A percentile compares a stretch with the other conserved stretches of the same genome.
Evolutionary conservation across 1,140 invertebrate species (phyloP).

Genomic region (Calliphora vicina): DNA sequence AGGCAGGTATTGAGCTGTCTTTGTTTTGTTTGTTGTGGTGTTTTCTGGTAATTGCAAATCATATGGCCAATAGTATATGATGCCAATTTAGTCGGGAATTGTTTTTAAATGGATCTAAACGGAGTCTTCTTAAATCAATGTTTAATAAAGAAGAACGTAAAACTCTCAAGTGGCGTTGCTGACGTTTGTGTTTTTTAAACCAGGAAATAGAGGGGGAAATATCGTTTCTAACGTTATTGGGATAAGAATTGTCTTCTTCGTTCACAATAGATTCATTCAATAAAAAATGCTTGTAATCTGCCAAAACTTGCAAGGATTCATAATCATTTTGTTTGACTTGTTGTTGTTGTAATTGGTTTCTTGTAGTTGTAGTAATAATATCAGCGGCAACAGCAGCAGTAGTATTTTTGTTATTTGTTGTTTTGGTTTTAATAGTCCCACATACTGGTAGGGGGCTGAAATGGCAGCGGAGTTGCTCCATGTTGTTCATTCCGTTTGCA

Average conservation of each 20-base stretch:
- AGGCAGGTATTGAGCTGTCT: not conserved
- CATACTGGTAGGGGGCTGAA: slow-evolving; percentile 1
- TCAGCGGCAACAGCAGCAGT: not conserved
- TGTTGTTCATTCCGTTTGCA: slow-evolving; percentile 26
- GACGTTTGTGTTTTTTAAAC: not conserved
- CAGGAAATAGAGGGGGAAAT: not conserved
- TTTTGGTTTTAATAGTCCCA: slow-evolving; percentile 2
- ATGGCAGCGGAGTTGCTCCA: slow-evolving; percentile 2
- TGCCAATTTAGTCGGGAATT: not conserved
- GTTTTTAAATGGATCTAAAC: not conserved
- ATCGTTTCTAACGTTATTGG: not conserved
- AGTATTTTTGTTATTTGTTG: not conserved
- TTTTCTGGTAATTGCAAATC: not conserved
- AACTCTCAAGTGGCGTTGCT: not conserved
- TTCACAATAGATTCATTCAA: not conserved
- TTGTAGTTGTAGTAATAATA: not conserved
- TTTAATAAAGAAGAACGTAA: not conserved
- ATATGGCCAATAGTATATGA: not conserved
- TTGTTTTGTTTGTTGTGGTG: not conserved
- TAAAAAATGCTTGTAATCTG: not conserved
- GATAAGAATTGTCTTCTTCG: not conserved
- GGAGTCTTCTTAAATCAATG: not conserved
- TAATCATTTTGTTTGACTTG: not conserved
- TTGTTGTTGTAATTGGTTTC: slow-evolving; percentile 4
- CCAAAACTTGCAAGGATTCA: not conserved